A percentile compares a stretch with the other conserved stretches of the same genome.
Evolutionary conservation across 2,113 vertebrate species (phyloP).

Genomic region (Empidonax alnorum): DNA sequence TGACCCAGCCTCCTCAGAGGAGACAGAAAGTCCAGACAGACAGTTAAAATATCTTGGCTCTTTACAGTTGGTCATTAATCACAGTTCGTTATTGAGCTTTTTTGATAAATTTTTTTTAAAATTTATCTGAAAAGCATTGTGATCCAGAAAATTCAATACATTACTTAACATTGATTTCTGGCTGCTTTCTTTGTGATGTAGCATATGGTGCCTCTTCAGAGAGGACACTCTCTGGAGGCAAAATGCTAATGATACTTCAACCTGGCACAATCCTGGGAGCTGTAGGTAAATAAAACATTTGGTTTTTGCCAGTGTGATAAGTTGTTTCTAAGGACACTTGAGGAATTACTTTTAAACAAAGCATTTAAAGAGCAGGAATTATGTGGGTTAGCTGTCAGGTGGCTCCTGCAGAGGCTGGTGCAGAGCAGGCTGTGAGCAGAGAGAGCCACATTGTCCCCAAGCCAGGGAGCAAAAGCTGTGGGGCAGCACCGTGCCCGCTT

Average conservation of each 20-base stretch:
- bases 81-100: neutral
- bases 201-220: neutral
- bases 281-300: neutral
- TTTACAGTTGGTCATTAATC: neutral
- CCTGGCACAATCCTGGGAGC: neutral
- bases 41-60: neutral
- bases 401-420: neutral
- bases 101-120: neutral
- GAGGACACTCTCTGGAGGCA: neutral
- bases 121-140: neutral
- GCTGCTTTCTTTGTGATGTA: neutral
- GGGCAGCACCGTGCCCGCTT: neutral
- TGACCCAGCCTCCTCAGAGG: neutral
- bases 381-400: neutral
- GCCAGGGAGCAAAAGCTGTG: neutral
- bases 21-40: neutral
- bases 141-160: neutral
- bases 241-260: neutral
- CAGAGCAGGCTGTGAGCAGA: neutral
- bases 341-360: neutral
- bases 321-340: neutral
- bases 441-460: fast-evolving
- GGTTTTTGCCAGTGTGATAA: neutral
- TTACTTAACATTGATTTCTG: neutral
- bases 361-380: neutral